phyloP scores from a whole-genome alignment of 2,113 vertebrate genomes.

The Ciconia maguari region DNA sequence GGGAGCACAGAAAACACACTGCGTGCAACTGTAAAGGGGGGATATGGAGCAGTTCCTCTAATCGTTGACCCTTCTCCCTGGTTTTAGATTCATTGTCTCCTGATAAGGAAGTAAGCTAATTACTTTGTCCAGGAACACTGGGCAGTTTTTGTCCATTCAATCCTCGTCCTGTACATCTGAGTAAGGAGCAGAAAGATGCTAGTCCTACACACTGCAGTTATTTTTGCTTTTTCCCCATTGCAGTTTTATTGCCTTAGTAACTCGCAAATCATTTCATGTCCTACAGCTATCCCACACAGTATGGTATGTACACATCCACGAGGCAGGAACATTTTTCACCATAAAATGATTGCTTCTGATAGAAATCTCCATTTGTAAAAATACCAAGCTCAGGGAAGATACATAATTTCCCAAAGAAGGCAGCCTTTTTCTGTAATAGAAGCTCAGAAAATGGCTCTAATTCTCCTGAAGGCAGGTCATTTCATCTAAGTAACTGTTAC shows the following conservation, averaged over 20 bases:
- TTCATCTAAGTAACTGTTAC: conserved; percentile 34
- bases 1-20: neutral
- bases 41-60: neutral
- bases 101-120: neutral
- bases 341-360: neutral
- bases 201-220: neutral
- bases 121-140: neutral
- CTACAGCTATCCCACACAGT: neutral
- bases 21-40: neutral
- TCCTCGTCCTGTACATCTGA: neutral
- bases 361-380: conserved; percentile 18
- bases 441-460: neutral
- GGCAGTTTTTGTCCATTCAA: neutral
- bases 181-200: neutral
- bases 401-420: conserved; percentile 16
- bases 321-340: conserved; percentile 7
- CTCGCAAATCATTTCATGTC: neutral
- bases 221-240: neutral
- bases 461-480: conserved; percentile 5
- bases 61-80: neutral
- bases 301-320: neutral
- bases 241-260: neutral
- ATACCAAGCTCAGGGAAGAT: neutral
- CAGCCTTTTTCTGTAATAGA: neutral
- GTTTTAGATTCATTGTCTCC: neutral